Evolutionary conservation across 2,797 vertebrate genomes (phyloP), one percentile per base, ranked within the genome.

Genomic region (Poeciliopsis paucimaculata): DNA sequence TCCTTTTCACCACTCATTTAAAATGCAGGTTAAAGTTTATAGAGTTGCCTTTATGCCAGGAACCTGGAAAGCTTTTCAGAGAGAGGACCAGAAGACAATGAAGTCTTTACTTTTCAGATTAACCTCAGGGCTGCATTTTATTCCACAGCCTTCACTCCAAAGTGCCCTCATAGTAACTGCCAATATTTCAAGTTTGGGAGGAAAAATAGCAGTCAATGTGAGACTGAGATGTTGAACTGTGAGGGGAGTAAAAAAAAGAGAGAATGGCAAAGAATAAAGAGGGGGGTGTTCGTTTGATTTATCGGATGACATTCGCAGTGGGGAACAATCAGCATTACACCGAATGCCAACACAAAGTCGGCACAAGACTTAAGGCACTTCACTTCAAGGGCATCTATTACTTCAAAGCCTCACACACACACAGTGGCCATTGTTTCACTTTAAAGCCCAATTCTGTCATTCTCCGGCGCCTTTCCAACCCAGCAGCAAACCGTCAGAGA

Each of bases 291-390:
- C 0, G 72, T 82, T 89, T 92, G 92, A 93, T 95, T 94, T 93
- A 94, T 94, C 86, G 89, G 86, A 89, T 80, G 80, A 85, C 86
- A 87, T 78, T 78, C 87, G 68, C 90, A 82, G 91, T 39, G 75
- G 94, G 93, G 87, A 85, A 89, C 89, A 95, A 94, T 94, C 92
- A 93, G 77, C 83, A 78, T 89, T 86, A 73, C 81, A 70, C 78
- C 26, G 88, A 84, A 90, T 87, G 93, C 90, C 92, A 92, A 89
- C 90, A 85, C 85, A 77, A 79, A 89, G 84, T 84, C 81, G 51
- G 81, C 39, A 43, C 79, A 82, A 82, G 82, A 80, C 83, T 82
- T 79, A 74, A 80, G 82, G 73, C 84, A 43, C 81, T 86, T 83
- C 76, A 79, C 77, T 87, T 88, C 92, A 93, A 94, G 93, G 90